Percentiles rank a stretch among this genome's conserved stretches.
These are phyloP conservation scores for Perognathus longimembris DNA, from an alignment of 2,113 vertebrate genomes.

Conservation along the genomic window DNA sequence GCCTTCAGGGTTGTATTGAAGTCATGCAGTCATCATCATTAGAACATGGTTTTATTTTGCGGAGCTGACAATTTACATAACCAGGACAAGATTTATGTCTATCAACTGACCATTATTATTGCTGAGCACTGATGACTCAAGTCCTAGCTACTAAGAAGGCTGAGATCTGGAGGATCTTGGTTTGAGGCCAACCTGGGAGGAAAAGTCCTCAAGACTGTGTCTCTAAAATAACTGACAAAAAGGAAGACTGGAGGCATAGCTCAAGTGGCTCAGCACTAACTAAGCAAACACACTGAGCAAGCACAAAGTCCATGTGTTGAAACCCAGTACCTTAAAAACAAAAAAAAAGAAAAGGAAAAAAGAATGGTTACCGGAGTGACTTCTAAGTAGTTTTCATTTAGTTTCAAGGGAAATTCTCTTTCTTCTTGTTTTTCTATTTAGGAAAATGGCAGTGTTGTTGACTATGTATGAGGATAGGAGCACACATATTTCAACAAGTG, in stretches of 20 bases:
- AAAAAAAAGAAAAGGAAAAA: no score
- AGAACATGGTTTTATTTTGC: neutral
- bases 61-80: neutral
- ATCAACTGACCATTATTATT: neutral
- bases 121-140: no score
- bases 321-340: no score
- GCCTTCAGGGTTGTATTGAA: neutral
- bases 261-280: no score
- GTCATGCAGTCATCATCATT: neutral
- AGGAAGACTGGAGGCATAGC: no score
- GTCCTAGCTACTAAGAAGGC: no score
- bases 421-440: constrained; percentile 21
- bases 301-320: no score
- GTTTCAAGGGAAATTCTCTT: neutral
- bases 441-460: neutral
- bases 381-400: neutral
- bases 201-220: no score
- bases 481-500: neutral
- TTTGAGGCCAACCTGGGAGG: no score
- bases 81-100: neutral
- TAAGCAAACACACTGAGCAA: no score
- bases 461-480: neutral
- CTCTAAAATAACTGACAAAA: no score
- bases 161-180: no score
- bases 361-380: neutral